Conservation (phyloP, 2,113 vertebrate genomes). For the Urocolius indicus region DNA sequence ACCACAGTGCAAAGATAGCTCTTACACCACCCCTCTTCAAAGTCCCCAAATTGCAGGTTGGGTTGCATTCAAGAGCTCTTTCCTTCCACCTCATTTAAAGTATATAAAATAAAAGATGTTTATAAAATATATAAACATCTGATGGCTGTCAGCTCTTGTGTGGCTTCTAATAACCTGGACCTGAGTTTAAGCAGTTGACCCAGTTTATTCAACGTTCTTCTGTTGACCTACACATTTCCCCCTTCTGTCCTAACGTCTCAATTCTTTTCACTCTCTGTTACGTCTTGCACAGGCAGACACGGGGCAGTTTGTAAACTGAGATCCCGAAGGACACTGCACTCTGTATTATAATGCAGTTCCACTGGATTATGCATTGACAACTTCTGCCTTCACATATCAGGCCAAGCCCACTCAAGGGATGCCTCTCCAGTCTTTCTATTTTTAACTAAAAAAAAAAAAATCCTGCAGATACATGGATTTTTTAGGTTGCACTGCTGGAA, state of each 20-base stretch:
- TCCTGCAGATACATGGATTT: constrained; percentile 39
- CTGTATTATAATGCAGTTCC: not conserved
- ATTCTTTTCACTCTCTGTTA: rapidly evolving
- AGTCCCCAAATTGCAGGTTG: not conserved
- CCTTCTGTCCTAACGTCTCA: not conserved
- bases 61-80: not conserved
- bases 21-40: not conserved
- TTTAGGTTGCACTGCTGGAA: constrained; percentile 43
- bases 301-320: not conserved
- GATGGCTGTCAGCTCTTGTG: not conserved
- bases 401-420: constrained; percentile 74
- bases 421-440: constrained; percentile 74
- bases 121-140: not conserved
- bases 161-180: not conserved
- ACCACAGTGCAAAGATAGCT: not conserved
- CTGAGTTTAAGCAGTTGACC: not conserved
- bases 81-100: not conserved
- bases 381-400: constrained; percentile 67
- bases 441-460: constrained; percentile 58
- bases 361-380: constrained; percentile 36
- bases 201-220: not conserved
- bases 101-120: too few species aligned
- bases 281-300: not conserved
- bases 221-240: not conserved
- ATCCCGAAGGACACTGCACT: constrained; percentile 18